phyloP scores from a whole-genome alignment of 2,797 vertebrate genomes.

The Triplophysa yarkandensis region DNA sequence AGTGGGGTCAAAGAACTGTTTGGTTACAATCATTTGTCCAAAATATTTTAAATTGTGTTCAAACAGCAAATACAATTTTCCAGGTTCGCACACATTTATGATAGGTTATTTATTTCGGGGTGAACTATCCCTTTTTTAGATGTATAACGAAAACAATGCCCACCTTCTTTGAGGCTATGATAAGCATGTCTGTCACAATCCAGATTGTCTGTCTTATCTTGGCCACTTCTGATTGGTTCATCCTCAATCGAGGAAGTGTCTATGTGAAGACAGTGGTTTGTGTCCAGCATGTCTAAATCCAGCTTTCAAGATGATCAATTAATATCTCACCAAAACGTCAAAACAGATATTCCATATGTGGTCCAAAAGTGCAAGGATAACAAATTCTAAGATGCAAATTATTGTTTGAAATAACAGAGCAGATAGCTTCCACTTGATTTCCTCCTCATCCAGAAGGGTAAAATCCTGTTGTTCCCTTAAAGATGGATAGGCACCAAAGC shows the following conservation, averaged over 20 bases:
- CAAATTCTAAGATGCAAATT: not conserved
- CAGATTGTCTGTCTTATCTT: constrained; percentile 68
- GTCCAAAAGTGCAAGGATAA: constrained; percentile 31
- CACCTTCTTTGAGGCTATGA: constrained; percentile 83
- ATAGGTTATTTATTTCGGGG: too few species aligned
- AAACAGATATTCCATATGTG: constrained; percentile 38
- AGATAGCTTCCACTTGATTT: constrained; percentile 32
- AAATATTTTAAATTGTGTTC: too few species aligned
- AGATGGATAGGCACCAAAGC: not conserved
- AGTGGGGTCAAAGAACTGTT: too few species aligned
- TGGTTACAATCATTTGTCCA: too few species aligned
- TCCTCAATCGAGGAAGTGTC: constrained; percentile 71
- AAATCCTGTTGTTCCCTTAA: constrained; percentile 26
- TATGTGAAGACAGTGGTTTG: constrained; percentile 75
- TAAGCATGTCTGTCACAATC: constrained; percentile 75
- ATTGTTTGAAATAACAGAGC: constrained; percentile 40
- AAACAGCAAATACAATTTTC: too few species aligned
- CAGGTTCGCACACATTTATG: too few species aligned
- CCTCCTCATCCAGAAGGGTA: constrained; percentile 39
- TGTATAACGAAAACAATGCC: constrained; percentile 47
- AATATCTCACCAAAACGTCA: constrained; percentile 57
- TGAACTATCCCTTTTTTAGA: too few species aligned
- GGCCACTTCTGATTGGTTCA: constrained; percentile 69
- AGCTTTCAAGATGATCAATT: constrained; percentile 51
- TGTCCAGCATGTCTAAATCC: constrained; percentile 78